These are phyloP conservation scores for Mohoua ochrocephala DNA, from an alignment of 2,113 vertebrate species.

Conservation along the genomic window DNA sequence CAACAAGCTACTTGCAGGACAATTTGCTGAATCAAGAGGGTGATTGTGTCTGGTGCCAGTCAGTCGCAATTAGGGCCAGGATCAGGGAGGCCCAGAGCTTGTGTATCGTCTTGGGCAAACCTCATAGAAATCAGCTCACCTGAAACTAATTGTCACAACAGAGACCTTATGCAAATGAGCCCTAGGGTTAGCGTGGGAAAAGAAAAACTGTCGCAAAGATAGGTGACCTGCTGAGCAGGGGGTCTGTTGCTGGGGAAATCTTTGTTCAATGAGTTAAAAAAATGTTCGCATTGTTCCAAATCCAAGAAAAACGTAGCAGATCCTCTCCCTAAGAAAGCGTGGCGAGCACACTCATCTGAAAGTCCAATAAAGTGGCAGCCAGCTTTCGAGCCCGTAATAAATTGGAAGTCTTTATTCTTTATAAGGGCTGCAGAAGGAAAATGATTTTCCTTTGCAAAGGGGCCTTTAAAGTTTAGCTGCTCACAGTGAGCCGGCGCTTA, in stretches of 20 bases:
- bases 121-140: conserved; percentile 98
- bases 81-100: conserved; percentile 85
- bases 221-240: conserved; percentile 96
- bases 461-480: conserved; percentile 60
- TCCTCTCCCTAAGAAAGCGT: conserved; percentile 67
- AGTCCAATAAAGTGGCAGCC: conserved; percentile 70
- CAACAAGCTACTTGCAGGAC: conserved; percentile 82
- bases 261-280: conserved; percentile 90
- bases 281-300: conserved; percentile 82
- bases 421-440: conserved; percentile 61
- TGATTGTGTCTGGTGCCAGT: conserved; percentile 98
- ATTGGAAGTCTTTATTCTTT: conserved; percentile 70
- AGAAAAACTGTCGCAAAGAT: conserved; percentile 90
- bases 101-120: conserved; percentile 82
- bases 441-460: conserved; percentile 62
- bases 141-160: conserved; percentile 98
- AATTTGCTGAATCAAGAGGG: conserved; percentile 92
- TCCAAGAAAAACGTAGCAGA: conserved; percentile 68
- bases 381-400: conserved; percentile 66
- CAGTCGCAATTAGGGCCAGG: conserved; percentile 96
- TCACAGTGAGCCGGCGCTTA: conserved; percentile 16
- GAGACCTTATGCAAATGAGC: conserved; percentile 95
- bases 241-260: conserved; percentile 90
- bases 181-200: conserved; percentile 98
- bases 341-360: conserved; percentile 76